Evolutionary conservation across 2,113 vertebrate genomes (phyloP).

Genomic region (Phrynosoma blainvillii): DNA sequence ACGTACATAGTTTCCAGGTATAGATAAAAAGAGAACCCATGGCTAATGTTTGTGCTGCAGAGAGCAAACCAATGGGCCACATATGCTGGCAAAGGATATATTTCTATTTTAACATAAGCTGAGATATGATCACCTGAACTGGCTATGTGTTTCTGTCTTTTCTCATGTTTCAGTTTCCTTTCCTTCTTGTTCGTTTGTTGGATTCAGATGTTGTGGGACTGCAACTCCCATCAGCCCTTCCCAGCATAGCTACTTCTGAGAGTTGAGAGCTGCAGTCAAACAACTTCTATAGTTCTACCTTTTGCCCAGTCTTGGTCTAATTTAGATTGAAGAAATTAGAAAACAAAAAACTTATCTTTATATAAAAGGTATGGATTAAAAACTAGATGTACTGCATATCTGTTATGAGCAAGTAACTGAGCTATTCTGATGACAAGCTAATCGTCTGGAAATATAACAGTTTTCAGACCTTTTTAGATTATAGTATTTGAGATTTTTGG

Average conservation of each 20-base stretch:
- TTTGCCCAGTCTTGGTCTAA: not conserved
- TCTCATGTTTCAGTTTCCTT: no score
- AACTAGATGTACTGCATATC: not conserved
- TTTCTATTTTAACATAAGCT: not conserved
- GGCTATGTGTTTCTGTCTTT: no score
- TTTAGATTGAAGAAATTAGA: not conserved
- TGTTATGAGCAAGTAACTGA: not conserved
- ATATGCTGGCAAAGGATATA: not conserved
- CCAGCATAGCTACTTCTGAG: no score
- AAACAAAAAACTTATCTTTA: not conserved
- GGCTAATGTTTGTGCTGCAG: not conserved
- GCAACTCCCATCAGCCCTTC: no score
- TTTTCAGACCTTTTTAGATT: not conserved
- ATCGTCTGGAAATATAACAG: no score
- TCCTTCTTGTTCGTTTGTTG: no score
- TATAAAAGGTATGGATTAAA: not conserved
- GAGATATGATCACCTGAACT: no score
- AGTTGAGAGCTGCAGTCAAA: no score
- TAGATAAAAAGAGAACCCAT: not conserved
- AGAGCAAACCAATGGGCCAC: not conserved
- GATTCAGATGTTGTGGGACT: no score
- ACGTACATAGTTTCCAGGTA: no score
- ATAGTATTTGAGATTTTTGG: not conserved
- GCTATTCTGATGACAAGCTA: not conserved
- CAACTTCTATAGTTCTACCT: no score